Evolutionary conservation across 2,113 vertebrate species (phyloP), one percentile per base, ranked within the genome.

Genomic region (Numida meleagris): DNA sequence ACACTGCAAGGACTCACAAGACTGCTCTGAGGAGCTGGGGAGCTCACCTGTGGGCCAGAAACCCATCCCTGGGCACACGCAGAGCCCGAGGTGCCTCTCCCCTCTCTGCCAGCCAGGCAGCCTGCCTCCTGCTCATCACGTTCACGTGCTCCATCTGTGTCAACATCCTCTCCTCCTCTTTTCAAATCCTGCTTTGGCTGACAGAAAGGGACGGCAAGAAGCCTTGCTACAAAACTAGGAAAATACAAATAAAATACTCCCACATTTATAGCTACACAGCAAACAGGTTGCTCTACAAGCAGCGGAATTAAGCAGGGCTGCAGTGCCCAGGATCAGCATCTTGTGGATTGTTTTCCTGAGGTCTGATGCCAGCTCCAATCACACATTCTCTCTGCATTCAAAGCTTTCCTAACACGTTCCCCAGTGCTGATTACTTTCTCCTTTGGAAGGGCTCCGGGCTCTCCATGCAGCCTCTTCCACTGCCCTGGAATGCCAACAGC

Each of bases 1-100:
- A 55, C 20, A 21, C 18, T n/a, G 10, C 11, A 71, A 75, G 59
- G 24, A 16, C 23, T n/a, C 46, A 17, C 0, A 0, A 62, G 24
- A 24, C 31, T 27, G 8, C 24, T 71, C 7, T 38, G 62, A 59
- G n/a, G 62, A 45, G 10, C 0, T 36, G 16, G 18, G 24, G 19
- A 93, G 40, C 36, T 7, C 18, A 20, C 34, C 11, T 57, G n/a
- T 7, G 45, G 81, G 65, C 7, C 65, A 85, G 55, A 51, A 66
- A 70, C 57, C 34, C 25, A 61, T 25, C 24, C 24, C 29, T 46
- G 43, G 24, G 59, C 14, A 16, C 34, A 38, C 9, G 23, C 23
- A 36, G 14, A 25, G 29, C 31, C 29, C 1, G 1, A 3, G 2
- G 10, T 0, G 16, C 25, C 62, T 78, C 57, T 72, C 6, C 61